Evolutionary conservation across 1,140 invertebrate species (phyloP).

Genomic region (Drosophila mayri): DNA sequence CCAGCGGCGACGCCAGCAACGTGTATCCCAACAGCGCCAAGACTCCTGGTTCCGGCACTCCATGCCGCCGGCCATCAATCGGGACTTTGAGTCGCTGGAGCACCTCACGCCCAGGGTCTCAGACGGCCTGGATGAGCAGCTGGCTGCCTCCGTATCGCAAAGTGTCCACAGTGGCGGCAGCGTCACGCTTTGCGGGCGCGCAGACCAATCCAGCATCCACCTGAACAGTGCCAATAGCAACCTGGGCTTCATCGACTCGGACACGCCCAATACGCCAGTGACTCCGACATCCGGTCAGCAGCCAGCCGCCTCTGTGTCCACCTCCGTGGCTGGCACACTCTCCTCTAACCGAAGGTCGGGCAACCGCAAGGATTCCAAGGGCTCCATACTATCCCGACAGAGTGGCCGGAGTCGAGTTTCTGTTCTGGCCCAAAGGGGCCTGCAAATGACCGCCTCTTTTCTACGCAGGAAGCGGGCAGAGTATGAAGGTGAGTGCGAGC

Average conservation of each 20-base stretch:
- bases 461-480: constrained; percentile 71
- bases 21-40: constrained; percentile 63
- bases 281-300: constrained; percentile 51
- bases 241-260: constrained; percentile 79
- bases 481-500: constrained; percentile 76
- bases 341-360: constrained; percentile 51
- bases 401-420: constrained; percentile 53
- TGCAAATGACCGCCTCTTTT: constrained; percentile 76
- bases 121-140: constrained; percentile 71
- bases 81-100: constrained; percentile 76
- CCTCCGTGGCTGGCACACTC: constrained; percentile 58
- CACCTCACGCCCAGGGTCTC: constrained; percentile 59
- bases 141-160: constrained; percentile 65
- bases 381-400: constrained; percentile 68
- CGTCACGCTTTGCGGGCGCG: constrained; percentile 43
- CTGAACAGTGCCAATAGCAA: constrained; percentile 81
- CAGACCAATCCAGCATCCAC: constrained; percentile 68
- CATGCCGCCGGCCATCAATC: constrained; percentile 75
- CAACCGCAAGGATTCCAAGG: constrained; percentile 72
- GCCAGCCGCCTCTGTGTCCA: constrained; percentile 48
- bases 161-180: constrained; percentile 47
- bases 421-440: constrained; percentile 55
- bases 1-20: constrained; percentile 67
- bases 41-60: constrained; percentile 81
- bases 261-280: constrained; percentile 74